Conservation (phyloP, 1,140 invertebrate species). For the Formica selysi region DNA sequence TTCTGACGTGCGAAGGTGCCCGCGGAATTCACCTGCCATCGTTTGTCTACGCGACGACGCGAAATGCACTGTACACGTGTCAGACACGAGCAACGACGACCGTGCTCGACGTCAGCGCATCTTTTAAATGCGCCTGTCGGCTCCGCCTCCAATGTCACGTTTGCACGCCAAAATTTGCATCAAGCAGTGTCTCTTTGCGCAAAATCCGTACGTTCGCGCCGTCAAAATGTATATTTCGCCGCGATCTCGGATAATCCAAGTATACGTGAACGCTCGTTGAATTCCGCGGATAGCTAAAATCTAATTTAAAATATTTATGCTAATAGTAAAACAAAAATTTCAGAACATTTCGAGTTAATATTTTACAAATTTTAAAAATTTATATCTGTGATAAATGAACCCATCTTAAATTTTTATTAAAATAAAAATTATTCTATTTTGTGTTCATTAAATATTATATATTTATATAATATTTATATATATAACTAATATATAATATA, state of each 20-base stretch:
- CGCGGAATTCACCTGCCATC: constrained; percentile 57
- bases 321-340: constrained; percentile 5
- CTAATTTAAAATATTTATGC: neutral
- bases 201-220: constrained; percentile 7
- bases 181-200: neutral
- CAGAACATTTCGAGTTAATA: neutral
- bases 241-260: neutral
- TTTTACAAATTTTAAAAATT: neutral
- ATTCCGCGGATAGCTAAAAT: neutral
- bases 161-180: constrained; percentile 22
- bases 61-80: constrained; percentile 47
- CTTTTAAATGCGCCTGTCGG: constrained; percentile 44
- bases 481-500: too few species aligned
- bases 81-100: constrained; percentile 26
- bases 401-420: constrained; percentile 3
- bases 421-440: neutral
- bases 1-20: constrained; percentile 40
- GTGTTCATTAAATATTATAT: neutral
- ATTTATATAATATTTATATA: too few species aligned
- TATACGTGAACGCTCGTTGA: too few species aligned
- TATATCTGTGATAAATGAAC: neutral
- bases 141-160: constrained; percentile 10
- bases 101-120: constrained; percentile 14
- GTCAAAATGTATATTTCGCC: neutral
- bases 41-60: constrained; percentile 48